Conservation (phyloP, 2,797 vertebrate species). For the Discoglossus pictus region DNA sequence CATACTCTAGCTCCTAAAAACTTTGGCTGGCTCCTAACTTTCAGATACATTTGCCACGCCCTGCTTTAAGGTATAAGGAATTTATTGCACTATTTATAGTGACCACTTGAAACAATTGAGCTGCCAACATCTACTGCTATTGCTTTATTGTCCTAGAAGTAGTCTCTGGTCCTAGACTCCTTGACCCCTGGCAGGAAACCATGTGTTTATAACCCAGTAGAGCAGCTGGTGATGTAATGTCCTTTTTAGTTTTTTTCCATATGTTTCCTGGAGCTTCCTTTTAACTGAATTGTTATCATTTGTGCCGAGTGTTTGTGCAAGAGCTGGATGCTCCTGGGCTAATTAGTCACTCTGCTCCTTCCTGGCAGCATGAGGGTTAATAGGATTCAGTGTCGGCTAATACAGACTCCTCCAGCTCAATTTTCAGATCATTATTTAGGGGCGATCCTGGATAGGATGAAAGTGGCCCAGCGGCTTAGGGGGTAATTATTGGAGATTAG, state of each 20-base stretch:
- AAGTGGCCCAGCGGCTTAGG: no score
- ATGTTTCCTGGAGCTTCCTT: constrained; percentile 39
- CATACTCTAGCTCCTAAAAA: no score
- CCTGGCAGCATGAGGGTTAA: neutral
- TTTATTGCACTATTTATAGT: no score
- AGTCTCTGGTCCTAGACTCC: constrained; percentile 10
- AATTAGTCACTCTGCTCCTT: neutral
- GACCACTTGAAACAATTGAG: neutral
- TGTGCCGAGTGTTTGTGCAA: constrained; percentile 17
- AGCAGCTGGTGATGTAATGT: constrained; percentile 38
- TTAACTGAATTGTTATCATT: constrained; percentile 38
- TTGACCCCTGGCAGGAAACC: constrained; percentile 43
- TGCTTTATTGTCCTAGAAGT: constrained; percentile 16
- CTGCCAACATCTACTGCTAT: neutral
- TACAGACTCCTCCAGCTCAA: no score
- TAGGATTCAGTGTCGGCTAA: no score
- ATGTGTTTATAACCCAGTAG: constrained; percentile 27
- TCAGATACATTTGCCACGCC: no score
- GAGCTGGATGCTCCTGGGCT: neutral
- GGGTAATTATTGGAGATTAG: no score
- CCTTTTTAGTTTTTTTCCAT: constrained; percentile 26
- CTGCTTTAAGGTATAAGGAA: no score
- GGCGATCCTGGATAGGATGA: constrained; percentile 13
- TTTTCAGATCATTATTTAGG: constrained; percentile 1
- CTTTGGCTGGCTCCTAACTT: no score